Conservation (phyloP, 1,140 invertebrate species). For the Ceratoteleas bidentatus region DNA sequence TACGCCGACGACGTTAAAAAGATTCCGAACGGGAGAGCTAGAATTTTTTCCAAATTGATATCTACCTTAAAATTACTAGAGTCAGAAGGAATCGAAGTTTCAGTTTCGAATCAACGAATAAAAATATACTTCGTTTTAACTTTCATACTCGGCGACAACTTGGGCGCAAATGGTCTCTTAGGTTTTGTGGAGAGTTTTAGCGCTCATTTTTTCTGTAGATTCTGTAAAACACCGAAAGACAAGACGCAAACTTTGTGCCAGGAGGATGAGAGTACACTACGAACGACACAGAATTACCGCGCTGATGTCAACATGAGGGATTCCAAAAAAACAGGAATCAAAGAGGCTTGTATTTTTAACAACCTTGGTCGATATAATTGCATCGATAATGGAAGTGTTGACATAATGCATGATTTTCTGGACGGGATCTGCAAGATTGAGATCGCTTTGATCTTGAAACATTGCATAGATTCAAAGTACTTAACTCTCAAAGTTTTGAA, state of each 20-base stretch:
- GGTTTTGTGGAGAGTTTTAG: conserved; percentile 1
- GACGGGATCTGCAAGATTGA: conserved; percentile 30
- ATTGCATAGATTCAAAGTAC: background rate
- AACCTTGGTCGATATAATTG: conserved; percentile 5
- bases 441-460: background rate
- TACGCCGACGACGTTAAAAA: conserved; percentile 13
- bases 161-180: background rate
- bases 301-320: background rate
- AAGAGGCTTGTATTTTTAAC: conserved; percentile 12
- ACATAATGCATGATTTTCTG: conserved; percentile 33
- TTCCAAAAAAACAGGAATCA: conserved; percentile 1
- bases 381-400: conserved; percentile 18
- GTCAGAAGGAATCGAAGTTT: background rate
- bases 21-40: background rate
- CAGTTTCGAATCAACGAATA: background rate
- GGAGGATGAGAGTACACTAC: background rate
- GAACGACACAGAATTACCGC: background rate
- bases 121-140: background rate
- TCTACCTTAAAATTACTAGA: background rate
- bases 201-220: background rate
- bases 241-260: background rate
- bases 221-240: background rate
- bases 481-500: background rate
- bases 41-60: conserved; percentile 18
- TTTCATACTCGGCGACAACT: background rate